These are phyloP conservation scores for Tubiluchus corallicola DNA, from an alignment of 2,888 invertebrate genomes.

Conservation along the genomic window DNA sequence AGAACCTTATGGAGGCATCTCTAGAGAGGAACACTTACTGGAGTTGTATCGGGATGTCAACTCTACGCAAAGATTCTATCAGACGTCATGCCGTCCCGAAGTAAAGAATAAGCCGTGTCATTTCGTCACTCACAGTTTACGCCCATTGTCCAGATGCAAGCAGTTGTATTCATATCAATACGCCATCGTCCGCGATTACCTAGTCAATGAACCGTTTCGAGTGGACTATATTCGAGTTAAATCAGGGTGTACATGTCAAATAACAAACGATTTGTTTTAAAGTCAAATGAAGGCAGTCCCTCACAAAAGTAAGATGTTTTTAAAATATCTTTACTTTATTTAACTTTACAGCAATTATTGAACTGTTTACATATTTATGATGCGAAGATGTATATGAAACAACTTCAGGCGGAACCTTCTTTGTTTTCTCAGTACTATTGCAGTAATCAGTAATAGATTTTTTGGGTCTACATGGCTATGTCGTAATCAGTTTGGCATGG, in stretches of 20 bases:
- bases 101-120: constrained; percentile 52
- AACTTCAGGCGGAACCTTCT: too few relatives aligned
- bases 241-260: constrained; percentile 65
- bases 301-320: too few relatives aligned
- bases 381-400: too few relatives aligned
- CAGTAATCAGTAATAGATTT: too few relatives aligned
- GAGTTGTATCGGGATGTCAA: constrained; percentile 49
- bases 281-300: too few relatives aligned
- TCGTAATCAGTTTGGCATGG: too few relatives aligned
- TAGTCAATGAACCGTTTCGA: constrained; percentile 39
- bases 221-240: constrained; percentile 63
- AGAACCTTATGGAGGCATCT: constrained; percentile 54
- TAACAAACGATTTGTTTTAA: too few relatives aligned
- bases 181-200: constrained; percentile 51
- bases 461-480: too few relatives aligned
- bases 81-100: constrained; percentile 51
- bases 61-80: constrained; percentile 42
- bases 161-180: constrained; percentile 67
- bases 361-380: too few relatives aligned
- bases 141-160: constrained; percentile 47
- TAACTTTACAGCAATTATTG: too few relatives aligned
- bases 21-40: constrained; percentile 40
- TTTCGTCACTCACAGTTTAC: constrained; percentile 49
- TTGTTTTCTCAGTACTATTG: too few relatives aligned
- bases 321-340: too few relatives aligned